Evolutionary conservation across 1,140 invertebrate genomes (phyloP).

Genomic region (Cepaea nemoralis): DNA sequence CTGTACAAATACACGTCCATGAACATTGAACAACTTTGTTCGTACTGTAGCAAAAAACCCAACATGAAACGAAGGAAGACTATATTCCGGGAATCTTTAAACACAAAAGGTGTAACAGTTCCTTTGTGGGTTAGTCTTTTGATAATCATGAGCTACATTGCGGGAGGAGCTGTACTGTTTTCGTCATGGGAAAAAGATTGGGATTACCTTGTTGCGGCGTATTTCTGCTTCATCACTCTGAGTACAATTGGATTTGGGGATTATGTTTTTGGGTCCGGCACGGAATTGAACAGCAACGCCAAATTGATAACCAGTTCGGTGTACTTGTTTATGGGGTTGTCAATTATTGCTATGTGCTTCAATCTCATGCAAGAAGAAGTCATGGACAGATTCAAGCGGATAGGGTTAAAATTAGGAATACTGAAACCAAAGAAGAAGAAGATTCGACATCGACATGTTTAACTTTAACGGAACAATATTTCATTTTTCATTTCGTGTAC

Average conservation of each 20-base stretch:
- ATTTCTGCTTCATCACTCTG: constrained; percentile 80
- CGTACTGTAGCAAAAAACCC: too few relatives aligned
- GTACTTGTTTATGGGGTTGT: constrained; percentile 88
- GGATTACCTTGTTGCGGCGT: constrained; percentile 90
- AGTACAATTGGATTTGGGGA: constrained; percentile 90
- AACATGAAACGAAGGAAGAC: too few relatives aligned
- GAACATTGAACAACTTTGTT: too few relatives aligned
- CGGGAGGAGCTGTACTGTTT: constrained; percentile 69
- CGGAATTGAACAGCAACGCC: constrained; percentile 73
- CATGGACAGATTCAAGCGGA: constrained; percentile 78
- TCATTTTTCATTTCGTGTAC: too few relatives aligned
- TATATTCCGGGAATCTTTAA: too few relatives aligned
- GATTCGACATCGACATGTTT: too few relatives aligned
- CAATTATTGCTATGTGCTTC: constrained; percentile 98
- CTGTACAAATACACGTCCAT: constrained; percentile 88
- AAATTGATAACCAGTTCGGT: constrained; percentile 63
- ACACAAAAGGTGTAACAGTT: constrained; percentile 50
- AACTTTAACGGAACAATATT: too few relatives aligned
- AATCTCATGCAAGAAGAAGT: constrained; percentile 97
- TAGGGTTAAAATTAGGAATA: constrained; percentile 70
- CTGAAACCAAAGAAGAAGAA: constrained; percentile 25
- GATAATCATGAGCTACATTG: constrained; percentile 66
- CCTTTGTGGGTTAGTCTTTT: constrained; percentile 67
- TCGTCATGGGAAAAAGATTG: constrained; percentile 78
- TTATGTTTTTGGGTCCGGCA: constrained; percentile 86